These are phyloP conservation scores for Notamacropus eugenii DNA, from an alignment of 2,797 vertebrate genomes.

Conservation along the genomic window DNA sequence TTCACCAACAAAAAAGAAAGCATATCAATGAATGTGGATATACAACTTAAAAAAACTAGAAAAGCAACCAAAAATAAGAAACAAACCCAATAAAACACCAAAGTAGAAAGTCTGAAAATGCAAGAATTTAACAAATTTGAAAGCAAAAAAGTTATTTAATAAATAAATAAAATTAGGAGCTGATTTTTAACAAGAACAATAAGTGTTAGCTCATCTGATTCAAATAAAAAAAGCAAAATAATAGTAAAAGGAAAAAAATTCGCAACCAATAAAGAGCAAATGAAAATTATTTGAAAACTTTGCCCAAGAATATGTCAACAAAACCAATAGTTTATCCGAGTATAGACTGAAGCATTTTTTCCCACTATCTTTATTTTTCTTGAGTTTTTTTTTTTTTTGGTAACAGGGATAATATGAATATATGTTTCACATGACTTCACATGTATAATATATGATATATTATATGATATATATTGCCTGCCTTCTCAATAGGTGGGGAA, in stretches of 20 bases:
- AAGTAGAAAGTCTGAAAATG: not conserved
- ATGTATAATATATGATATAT: not conserved
- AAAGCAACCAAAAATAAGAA: not conserved
- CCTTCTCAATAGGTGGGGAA: not conserved
- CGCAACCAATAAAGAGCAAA: not conserved
- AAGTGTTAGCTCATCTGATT: not conserved
- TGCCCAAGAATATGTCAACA: not conserved
- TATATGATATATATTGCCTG: not conserved
- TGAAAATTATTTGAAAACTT: not conserved
- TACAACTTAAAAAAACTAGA: not conserved
- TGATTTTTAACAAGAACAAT: not conserved
- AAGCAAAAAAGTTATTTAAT: not conserved
- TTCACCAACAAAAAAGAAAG: not conserved
- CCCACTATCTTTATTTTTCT: not conserved
- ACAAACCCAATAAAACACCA: not conserved
- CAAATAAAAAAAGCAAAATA: not conserved
- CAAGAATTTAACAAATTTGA: not conserved
- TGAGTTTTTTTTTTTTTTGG: not conserved
- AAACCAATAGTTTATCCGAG: not conserved
- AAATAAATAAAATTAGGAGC: not conserved
- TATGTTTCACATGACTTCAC: not conserved
- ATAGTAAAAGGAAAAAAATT: not conserved
- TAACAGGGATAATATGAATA: not conserved
- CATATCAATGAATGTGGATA: not conserved
- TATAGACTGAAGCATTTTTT: not conserved